Conservation (phyloP, 37 sponge, comb jelly and placozoan species). For the Halisarca cf. caerulea region DNA sequence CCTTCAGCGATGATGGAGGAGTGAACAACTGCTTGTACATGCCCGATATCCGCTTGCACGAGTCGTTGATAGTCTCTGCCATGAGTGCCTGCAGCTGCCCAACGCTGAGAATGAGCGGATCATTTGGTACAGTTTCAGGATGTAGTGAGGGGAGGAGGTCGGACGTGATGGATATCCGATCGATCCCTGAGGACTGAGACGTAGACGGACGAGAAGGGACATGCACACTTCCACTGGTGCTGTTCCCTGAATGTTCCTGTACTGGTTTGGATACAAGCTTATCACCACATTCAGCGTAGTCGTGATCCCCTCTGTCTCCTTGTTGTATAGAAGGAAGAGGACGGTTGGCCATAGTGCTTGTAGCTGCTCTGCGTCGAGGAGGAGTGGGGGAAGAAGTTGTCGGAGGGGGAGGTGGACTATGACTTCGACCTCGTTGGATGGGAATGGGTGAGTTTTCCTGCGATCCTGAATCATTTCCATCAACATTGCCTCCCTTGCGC, state of each 20-base stretch:
- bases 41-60: neutral
- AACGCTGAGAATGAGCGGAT: slow-evolving; percentile 8
- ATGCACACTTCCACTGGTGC: neutral
- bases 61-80: neutral
- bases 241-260: neutral
- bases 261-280: neutral
- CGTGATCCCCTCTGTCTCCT: neutral
- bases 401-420: neutral
- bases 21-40: slow-evolving; percentile 24
- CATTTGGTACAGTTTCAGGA: neutral
- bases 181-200: neutral
- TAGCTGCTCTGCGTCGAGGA: neutral
- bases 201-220: neutral
- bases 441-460: neutral
- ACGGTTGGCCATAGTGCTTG: neutral
- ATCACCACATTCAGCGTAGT: slow-evolving; percentile 27
- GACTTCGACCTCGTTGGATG: neutral
- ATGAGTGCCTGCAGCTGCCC: slow-evolving; percentile 21
- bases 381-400: neutral
- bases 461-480: no score
- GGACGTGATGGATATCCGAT: neutral
- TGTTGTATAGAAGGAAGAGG: neutral
- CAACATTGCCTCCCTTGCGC: neutral
- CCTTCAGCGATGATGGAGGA: slow-evolving; percentile 11
- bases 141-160: slow-evolving; percentile 18